A percentile compares a stretch with the other conserved stretches of the same genome.
Conservation (phyloP, 2,888 invertebrate genomes). For the Mesodorylaimus sp. region DNA sequence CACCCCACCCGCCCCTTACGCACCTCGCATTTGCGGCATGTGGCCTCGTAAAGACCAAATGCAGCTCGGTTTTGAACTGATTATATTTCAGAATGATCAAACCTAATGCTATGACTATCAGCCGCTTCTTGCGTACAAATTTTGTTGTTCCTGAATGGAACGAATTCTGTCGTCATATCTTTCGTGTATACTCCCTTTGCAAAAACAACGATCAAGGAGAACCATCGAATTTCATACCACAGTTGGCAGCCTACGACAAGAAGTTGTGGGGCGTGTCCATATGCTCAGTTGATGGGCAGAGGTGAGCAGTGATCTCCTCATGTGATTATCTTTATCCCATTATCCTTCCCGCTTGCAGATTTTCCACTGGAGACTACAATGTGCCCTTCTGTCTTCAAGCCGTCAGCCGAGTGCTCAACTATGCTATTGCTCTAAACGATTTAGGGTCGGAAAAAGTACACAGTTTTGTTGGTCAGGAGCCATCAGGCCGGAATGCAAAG, state of each 20-base stretch:
- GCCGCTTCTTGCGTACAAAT: too few species aligned
- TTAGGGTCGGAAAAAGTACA: slow-evolving; percentile 33
- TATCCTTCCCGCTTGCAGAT: too few species aligned
- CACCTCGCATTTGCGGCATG: too few species aligned
- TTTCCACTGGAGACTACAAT: slow-evolving; percentile 28
- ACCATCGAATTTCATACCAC: slow-evolving; percentile 62
- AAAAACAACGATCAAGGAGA: background rate
- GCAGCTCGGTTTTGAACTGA: too few species aligned
- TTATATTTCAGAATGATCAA: too few species aligned
- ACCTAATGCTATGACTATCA: too few species aligned
- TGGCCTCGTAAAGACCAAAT: too few species aligned
- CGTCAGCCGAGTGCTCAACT: slow-evolving; percentile 33
- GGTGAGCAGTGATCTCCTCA: slow-evolving; percentile 18
- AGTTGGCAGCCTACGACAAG: slow-evolving; percentile 65
- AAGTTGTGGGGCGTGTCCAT: slow-evolving; percentile 44
- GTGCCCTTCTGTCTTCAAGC: slow-evolving; percentile 35
- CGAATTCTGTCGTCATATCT: slow-evolving; percentile 70
- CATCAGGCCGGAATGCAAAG: slow-evolving; percentile 33
- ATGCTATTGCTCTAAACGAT: slow-evolving; percentile 33
- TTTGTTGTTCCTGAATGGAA: slow-evolving; percentile 85
- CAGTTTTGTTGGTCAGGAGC: slow-evolving; percentile 36
- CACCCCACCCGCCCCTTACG: too few species aligned
- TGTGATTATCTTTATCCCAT: too few species aligned
- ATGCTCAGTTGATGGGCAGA: slow-evolving; percentile 35
- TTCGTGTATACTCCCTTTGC: slow-evolving; percentile 53